Evolutionary conservation across 2,113 vertebrate species (phyloP).

Genomic region (mouse (Mus musculus)): GRCm39 chr13:47072501-47073000

Average conservation of each 20-base stretch:
- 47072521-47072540: neutral
- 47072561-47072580: rapidly evolving
- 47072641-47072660: neutral
- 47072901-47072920: neutral
- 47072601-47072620: neutral
- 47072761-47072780: constrained; percentile 2
- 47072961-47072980: neutral
- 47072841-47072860: neutral
- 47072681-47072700: neutral
- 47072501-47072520: neutral
- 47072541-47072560: neutral
- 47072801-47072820: neutral
- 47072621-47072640: neutral
- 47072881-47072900: neutral
- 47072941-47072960: neutral
- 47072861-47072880: neutral
- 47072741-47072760: neutral
- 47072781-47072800: neutral
- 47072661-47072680: neutral
- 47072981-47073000: neutral
- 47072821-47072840: neutral
- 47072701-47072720: neutral
- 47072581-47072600: neutral
- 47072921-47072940: neutral
- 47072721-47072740: neutral